A percentile compares a stretch with the other conserved stretches of the same genome.
phyloP scores from a whole-genome alignment of 2,797 vertebrate genomes.

The Pteronotus mesoamericanus region DNA sequence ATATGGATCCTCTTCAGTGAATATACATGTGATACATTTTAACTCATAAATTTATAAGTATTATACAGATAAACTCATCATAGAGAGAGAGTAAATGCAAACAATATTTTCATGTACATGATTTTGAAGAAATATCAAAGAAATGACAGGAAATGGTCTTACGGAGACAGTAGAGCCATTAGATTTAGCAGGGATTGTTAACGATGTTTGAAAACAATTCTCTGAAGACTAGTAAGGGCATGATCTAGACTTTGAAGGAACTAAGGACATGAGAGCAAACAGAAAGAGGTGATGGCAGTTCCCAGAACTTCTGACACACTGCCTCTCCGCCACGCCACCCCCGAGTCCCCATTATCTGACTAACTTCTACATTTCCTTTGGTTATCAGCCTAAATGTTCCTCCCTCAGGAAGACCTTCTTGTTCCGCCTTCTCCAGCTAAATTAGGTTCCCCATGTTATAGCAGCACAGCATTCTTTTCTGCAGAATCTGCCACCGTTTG shows the following conservation, averaged over 20 bases:
- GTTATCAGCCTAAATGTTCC: neutral
- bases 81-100: neutral
- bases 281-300: neutral
- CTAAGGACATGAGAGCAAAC: neutral
- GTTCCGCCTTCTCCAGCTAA: neutral
- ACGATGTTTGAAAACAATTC: slow-evolving; percentile 1
- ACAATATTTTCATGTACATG: neutral
- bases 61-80: neutral
- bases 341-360: neutral
- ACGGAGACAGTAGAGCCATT: neutral
- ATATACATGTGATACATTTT: neutral
- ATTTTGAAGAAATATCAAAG: slow-evolving; percentile 26
- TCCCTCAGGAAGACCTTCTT: neutral
- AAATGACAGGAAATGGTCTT: neutral
- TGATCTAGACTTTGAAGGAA: neutral
- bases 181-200: neutral
- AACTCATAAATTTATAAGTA: neutral
- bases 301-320: neutral
- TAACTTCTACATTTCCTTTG: neutral
- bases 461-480: neutral
- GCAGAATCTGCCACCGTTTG: neutral
- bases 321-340: neutral
- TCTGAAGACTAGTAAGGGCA: neutral
- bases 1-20: neutral
- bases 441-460: neutral